Conservation (phyloP, 2,113 vertebrate genomes). For the Drymodes brunneopygia region DNA sequence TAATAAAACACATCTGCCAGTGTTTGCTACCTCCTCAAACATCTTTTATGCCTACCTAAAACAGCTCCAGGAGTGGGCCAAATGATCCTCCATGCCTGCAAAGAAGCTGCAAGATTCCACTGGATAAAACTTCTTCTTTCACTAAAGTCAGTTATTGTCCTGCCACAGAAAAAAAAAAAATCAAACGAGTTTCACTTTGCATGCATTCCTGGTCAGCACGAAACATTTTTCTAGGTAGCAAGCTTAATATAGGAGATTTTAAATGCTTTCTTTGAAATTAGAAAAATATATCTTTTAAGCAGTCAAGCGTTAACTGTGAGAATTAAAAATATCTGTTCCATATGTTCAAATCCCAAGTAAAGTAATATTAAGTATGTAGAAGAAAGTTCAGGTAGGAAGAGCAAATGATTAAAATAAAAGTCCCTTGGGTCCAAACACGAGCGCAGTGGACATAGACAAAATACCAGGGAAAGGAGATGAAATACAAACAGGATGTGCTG, state of each 20-base stretch:
- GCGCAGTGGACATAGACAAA: slow-evolving; percentile 55
- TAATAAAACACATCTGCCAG: not conserved
- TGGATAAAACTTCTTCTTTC: not conserved
- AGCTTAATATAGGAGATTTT: slow-evolving; percentile 51
- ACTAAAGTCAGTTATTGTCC: not conserved
- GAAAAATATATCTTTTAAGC: slow-evolving; percentile 60
- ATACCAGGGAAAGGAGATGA: slow-evolving; percentile 55
- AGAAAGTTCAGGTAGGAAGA: slow-evolving; percentile 65
- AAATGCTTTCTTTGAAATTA: slow-evolving; percentile 41
- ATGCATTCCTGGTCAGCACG: slow-evolving; percentile 1
- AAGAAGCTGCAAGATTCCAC: not conserved
- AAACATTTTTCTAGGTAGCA: not conserved
- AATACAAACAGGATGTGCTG: slow-evolving; percentile 64
- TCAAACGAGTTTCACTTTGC: not conserved
- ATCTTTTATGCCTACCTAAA: not conserved
- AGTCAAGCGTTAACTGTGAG: slow-evolving; percentile 38
- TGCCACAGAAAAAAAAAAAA: not conserved
- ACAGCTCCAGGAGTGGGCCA: not conserved
- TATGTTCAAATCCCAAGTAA: slow-evolving; percentile 53
- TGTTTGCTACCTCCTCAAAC: not conserved
- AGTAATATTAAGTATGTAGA: slow-evolving; percentile 65
- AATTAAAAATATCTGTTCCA: slow-evolving; percentile 73
- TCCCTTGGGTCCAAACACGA: slow-evolving; percentile 45
- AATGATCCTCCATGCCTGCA: not conserved
- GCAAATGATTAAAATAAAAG: slow-evolving; percentile 69